Evolutionary conservation across 2,888 invertebrate genomes (phyloP).

Genomic region (Eupsilia transversa): DNA sequence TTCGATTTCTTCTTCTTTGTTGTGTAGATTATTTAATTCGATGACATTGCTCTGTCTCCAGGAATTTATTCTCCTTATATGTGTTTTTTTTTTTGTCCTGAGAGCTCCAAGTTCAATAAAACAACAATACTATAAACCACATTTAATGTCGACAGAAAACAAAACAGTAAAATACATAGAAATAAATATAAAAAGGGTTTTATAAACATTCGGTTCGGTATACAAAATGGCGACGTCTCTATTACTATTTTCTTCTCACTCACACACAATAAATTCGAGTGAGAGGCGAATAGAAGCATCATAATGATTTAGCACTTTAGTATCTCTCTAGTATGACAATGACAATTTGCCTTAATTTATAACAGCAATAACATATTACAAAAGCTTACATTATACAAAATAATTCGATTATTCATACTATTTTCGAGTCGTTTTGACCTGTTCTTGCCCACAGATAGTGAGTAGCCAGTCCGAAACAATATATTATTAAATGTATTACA

Average conservation of each 20-base stretch:
- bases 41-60: background rate
- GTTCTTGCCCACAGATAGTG: slow-evolving; percentile 8
- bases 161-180: slow-evolving; percentile 16
- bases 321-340: background rate
- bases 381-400: slow-evolving; percentile 40
- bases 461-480: background rate
- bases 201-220: slow-evolving; percentile 9
- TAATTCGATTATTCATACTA: background rate
- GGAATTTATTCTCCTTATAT: background rate
- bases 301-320: background rate
- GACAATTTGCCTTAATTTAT: slow-evolving; percentile 26
- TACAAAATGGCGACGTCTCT: background rate
- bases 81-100: background rate
- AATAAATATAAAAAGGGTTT: slow-evolving; percentile 20
- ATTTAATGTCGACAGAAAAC: slow-evolving; percentile 43
- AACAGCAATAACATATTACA: slow-evolving; percentile 43
- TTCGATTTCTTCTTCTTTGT: slow-evolving; percentile 6
- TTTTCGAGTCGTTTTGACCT: slow-evolving; percentile 5
- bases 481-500: slow-evolving; percentile 23
- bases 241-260: slow-evolving; percentile 10
- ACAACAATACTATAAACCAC: slow-evolving; percentile 8
- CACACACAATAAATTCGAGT: background rate
- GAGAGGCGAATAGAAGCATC: slow-evolving; percentile 20
- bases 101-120: slow-evolving; percentile 24
- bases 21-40: background rate